A percentile compares a stretch with the other conserved stretches of the same genome.
Conservation (phyloP, 2,888 invertebrate species). For the Halictus quadricinctus region DNA sequence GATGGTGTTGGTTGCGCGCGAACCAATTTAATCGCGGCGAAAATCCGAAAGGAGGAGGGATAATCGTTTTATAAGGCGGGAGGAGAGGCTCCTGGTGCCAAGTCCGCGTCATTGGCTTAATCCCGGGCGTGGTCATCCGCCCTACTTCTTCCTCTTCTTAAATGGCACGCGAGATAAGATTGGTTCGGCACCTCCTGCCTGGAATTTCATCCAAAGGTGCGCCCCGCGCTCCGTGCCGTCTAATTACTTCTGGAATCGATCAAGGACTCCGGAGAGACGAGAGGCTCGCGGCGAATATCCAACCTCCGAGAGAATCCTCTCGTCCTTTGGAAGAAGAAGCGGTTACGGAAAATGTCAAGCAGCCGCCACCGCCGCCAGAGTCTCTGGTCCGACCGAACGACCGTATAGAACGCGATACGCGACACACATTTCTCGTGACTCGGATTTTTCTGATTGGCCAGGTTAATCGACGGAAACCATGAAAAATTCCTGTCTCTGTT, state of each 20-base stretch:
- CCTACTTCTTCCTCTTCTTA: constrained; percentile 72
- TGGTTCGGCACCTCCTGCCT: constrained; percentile 68
- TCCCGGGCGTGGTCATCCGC: constrained; percentile 72
- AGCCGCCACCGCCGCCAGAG: not conserved
- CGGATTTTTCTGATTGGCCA: not conserved
- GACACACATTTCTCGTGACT: not conserved
- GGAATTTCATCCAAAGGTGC: constrained; percentile 71
- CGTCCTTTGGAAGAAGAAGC: constrained; percentile 34
- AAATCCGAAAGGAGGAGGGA: constrained; percentile 25
- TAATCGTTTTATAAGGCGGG: constrained; percentile 51
- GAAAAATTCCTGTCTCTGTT: not conserved
- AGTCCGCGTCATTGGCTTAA: constrained; percentile 63
- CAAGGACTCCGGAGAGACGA: constrained; percentile 67
- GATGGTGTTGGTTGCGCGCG: not conserved
- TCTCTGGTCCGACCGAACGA: not conserved
- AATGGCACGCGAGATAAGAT: constrained; percentile 71
- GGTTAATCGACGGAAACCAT: not conserved
- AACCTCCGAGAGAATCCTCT: constrained; percentile 32
- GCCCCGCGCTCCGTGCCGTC: constrained; percentile 55
- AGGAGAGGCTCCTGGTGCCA: constrained; percentile 48
- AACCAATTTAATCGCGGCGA: constrained; percentile 26
- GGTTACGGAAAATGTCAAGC: constrained; percentile 41
- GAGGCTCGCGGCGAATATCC: constrained; percentile 67
- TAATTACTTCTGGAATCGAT: constrained; percentile 73
- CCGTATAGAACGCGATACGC: not conserved